Evolutionary conservation across 2,113 vertebrate species (phyloP).

Genomic region (Myrmecobius fasciatus): DNA sequence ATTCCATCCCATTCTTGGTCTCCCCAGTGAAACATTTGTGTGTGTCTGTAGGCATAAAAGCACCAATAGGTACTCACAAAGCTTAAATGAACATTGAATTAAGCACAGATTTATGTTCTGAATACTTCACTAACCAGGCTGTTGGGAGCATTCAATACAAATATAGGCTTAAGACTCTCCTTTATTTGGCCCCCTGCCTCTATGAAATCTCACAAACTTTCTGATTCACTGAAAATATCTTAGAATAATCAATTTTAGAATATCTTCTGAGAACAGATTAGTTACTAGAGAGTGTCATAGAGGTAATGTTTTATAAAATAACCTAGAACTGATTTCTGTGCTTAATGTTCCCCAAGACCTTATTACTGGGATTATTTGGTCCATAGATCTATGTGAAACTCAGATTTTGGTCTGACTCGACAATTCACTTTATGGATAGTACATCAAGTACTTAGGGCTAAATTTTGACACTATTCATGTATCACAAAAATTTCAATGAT

Average conservation of each 20-base stretch:
- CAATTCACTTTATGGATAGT: background rate
- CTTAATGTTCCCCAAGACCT: background rate
- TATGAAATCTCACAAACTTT: constrained; percentile 23
- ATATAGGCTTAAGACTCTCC: constrained; percentile 12
- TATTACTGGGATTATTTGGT: background rate
- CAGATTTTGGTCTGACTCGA: background rate
- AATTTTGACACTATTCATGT: background rate
- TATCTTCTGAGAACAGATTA: background rate
- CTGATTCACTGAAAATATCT: background rate
- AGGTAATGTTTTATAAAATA: background rate
- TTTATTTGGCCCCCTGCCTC: background rate
- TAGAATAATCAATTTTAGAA: background rate
- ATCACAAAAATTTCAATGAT: background rate
- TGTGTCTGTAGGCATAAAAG: background rate
- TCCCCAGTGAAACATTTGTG: background rate
- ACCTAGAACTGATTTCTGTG: background rate
- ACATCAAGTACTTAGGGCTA: background rate
- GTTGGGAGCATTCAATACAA: background rate
- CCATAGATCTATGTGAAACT: background rate
- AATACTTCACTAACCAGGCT: constrained; percentile 5
- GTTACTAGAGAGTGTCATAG: background rate
- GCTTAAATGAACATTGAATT: constrained; percentile 31
- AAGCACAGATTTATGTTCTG: constrained; percentile 10
- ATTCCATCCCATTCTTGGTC: background rate
- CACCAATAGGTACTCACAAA: background rate